Evolutionary conservation across 1,140 invertebrate genomes (phyloP).

Genomic region (Cyclargus thomasi): DNA sequence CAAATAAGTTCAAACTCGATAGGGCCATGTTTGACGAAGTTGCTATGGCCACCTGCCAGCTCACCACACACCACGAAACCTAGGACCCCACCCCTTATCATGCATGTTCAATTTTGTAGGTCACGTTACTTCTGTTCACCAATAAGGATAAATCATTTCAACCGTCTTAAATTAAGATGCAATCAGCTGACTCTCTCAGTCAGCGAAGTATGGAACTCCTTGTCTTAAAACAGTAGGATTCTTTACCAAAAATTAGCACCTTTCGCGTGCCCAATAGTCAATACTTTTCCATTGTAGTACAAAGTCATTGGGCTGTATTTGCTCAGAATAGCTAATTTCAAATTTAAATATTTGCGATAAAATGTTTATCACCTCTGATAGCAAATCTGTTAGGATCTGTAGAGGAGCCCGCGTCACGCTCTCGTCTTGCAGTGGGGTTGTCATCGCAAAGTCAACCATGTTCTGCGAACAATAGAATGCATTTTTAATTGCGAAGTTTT

Average conservation of each 20-base stretch:
- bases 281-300: slow-evolving; percentile 3
- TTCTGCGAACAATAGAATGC: slow-evolving; percentile 74
- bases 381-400: slow-evolving; percentile 83
- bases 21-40: no score
- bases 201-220: no score
- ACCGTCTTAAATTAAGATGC: no score
- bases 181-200: no score
- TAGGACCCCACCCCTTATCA: no score
- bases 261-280: background rate
- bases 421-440: slow-evolving; percentile 87
- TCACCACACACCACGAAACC: no score
- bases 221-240: background rate
- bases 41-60: no score
- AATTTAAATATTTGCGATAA: slow-evolving; percentile 20
- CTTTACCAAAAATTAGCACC: background rate
- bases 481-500: background rate
- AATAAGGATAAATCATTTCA: no score
- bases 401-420: slow-evolving; percentile 84
- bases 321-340: slow-evolving; percentile 9
- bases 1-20: no score
- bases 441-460: slow-evolving; percentile 86
- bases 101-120: no score
- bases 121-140: no score
- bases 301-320: background rate
- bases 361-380: slow-evolving; percentile 74